phyloP scores from a whole-genome alignment of 1,140 invertebrate genomes.

The Lamellibrachia luymesi region DNA sequence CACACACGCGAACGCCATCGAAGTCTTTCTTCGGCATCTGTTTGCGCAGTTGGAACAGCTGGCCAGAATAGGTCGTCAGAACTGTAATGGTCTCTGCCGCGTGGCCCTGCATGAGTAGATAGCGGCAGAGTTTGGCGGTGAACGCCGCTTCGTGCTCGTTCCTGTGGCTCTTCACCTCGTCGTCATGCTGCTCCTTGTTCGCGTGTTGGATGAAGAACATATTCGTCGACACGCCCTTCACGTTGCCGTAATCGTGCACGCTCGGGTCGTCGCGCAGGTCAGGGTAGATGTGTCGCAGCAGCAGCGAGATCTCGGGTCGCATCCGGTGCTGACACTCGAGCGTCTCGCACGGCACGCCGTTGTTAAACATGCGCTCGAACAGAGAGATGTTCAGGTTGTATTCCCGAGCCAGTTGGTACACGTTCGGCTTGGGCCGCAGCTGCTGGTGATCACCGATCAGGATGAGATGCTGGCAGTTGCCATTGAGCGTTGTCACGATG shows the following conservation, averaged over 20 bases:
- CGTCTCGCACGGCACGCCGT: conserved; percentile 44
- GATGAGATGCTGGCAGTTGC: conserved; percentile 75
- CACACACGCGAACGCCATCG: conserved; percentile 59
- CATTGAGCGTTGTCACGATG: conserved; percentile 61
- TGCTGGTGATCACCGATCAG: conserved; percentile 74
- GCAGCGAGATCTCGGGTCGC: conserved; percentile 53
- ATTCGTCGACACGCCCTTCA: conserved; percentile 50
- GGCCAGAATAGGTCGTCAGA: conserved; percentile 56
- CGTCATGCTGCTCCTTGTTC: conserved; percentile 37
- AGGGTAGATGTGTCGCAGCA: conserved; percentile 55
- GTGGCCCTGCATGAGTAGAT: conserved; percentile 55
- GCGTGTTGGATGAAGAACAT: conserved; percentile 55
- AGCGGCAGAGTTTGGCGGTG: conserved; percentile 43
- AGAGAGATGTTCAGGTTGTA: conserved; percentile 56
- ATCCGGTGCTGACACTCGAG: conserved; percentile 55
- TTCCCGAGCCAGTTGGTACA: conserved; percentile 48
- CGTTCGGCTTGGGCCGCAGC: conserved; percentile 56
- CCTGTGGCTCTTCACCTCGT: conserved; percentile 47
- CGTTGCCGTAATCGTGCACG: conserved; percentile 41
- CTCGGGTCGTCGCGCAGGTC: conserved; percentile 44
- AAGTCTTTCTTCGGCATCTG: conserved; percentile 36
- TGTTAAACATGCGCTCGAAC: conserved; percentile 54
- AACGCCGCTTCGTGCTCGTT: conserved; percentile 54
- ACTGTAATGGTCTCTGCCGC: conserved; percentile 50
- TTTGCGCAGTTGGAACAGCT: conserved; percentile 43